These are phyloP conservation scores for Cybosia mesomella DNA, from an alignment of 2,888 invertebrate genomes.

Conservation along the genomic window DNA sequence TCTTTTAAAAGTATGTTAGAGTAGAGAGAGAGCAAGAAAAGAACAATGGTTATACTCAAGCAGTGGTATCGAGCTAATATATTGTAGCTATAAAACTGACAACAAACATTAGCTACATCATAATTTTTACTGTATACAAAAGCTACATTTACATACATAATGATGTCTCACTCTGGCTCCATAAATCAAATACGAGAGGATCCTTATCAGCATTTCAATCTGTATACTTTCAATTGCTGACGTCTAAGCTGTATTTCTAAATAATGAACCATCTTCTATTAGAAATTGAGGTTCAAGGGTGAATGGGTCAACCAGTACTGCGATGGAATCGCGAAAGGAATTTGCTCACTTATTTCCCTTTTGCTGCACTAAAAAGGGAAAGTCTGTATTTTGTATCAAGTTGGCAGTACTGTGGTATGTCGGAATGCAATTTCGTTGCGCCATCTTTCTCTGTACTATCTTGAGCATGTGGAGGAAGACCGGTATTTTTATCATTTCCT, in stretches of 20 bases:
- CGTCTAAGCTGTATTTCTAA: conserved; percentile 37
- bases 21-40: background rate
- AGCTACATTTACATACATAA: conserved; percentile 29
- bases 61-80: background rate
- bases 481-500: conserved; percentile 38
- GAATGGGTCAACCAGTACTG: conserved; percentile 47
- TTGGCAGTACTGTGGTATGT: conserved; percentile 10
- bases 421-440: conserved; percentile 42
- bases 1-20: background rate
- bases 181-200: conserved; percentile 42
- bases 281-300: conserved; percentile 67
- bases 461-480: conserved; percentile 25
- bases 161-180: conserved; percentile 28
- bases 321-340: conserved; percentile 41
- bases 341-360: conserved; percentile 47
- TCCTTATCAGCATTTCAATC: conserved; percentile 43
- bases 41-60: background rate
- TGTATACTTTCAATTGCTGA: conserved; percentile 48
- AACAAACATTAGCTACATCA: conserved; percentile 20
- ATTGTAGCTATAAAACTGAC: background rate
- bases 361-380: conserved; percentile 50
- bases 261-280: conserved; percentile 56
- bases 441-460: conserved; percentile 30
- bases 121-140: conserved; percentile 31
- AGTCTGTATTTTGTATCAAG: conserved; percentile 34